Evolutionary conservation across 2,113 vertebrate species (phyloP).

Genomic region (Egretta garzetta): DNA sequence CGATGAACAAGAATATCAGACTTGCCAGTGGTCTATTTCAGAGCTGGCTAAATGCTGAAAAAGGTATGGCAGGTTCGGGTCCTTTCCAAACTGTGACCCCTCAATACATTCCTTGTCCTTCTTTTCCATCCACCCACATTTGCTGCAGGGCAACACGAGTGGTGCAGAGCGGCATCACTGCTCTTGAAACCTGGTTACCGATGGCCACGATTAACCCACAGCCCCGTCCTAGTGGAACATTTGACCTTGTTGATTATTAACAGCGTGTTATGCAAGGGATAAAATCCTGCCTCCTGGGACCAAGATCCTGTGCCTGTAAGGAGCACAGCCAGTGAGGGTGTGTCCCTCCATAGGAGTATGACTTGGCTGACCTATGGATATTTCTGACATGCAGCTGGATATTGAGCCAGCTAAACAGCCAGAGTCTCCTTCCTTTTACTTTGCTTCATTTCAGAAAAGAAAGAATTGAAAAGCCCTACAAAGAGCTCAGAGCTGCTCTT

Average conservation of each 20-base stretch:
- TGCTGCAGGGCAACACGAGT: background rate
- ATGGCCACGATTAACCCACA: background rate
- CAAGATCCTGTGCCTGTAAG: background rate
- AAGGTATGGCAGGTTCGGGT: background rate
- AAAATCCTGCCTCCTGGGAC: background rate
- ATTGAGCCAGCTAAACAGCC: rapidly evolving
- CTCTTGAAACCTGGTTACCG: background rate
- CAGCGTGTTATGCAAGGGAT: background rate
- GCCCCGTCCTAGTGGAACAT: background rate
- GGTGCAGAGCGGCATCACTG: rapidly evolving
- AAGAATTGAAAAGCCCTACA: background rate
- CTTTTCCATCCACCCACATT: background rate
- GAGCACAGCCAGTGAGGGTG: rapidly evolving
- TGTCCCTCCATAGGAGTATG: rapidly evolving
- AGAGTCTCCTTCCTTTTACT: background rate
- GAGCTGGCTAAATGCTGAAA: background rate
- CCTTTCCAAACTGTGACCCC: background rate
- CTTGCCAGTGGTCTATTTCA: background rate
- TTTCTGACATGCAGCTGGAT: background rate
- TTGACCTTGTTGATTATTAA: background rate
- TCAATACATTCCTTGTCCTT: background rate
- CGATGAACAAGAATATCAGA: background rate
- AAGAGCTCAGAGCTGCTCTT: background rate
- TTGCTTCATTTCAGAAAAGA: background rate
- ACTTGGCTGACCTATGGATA: background rate